A percentile compares a stretch with the other conserved stretches of the same genome.
Evolutionary conservation across 1,140 invertebrate genomes (phyloP).

Genomic region (Mizuhopecten yessoensis): DNA sequence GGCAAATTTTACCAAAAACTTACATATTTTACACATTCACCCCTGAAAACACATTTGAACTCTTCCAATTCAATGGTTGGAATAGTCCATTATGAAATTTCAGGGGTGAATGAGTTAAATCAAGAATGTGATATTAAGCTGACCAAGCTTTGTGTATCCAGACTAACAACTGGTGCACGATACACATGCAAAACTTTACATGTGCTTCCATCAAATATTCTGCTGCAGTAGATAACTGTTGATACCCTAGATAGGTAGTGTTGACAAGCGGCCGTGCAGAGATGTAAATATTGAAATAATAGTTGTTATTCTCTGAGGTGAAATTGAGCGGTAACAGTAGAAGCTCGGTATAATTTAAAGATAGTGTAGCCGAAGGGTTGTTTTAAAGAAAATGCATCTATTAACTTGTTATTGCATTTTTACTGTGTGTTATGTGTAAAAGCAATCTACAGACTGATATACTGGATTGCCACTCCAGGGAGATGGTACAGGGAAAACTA

Average conservation of each 20-base stretch:
- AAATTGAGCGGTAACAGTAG: background rate
- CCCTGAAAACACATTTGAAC: too few species aligned
- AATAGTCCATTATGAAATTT: too few species aligned
- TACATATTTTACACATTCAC: too few species aligned
- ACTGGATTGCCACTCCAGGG: background rate
- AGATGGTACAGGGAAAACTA: background rate
- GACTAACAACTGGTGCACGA: background rate
- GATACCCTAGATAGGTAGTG: background rate
- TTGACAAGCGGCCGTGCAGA: background rate
- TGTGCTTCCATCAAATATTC: background rate
- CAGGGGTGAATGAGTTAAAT: too few species aligned
- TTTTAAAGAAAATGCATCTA: slow-evolving; percentile 26
- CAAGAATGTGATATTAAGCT: too few species aligned
- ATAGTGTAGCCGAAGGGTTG: background rate
- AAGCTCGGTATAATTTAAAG: background rate
- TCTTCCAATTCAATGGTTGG: too few species aligned
- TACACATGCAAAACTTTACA: background rate
- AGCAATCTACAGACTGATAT: background rate
- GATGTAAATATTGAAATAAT: slow-evolving; percentile 28
- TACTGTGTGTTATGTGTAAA: slow-evolving; percentile 14
- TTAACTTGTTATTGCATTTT: slow-evolving; percentile 18
- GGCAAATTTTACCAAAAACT: too few species aligned
- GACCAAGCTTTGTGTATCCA: background rate
- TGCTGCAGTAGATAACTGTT: background rate
- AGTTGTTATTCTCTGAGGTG: background rate